Conservation (phyloP, 37 sponge, comb jelly and placozoan species). For the Cliona cf. orientalis region DNA sequence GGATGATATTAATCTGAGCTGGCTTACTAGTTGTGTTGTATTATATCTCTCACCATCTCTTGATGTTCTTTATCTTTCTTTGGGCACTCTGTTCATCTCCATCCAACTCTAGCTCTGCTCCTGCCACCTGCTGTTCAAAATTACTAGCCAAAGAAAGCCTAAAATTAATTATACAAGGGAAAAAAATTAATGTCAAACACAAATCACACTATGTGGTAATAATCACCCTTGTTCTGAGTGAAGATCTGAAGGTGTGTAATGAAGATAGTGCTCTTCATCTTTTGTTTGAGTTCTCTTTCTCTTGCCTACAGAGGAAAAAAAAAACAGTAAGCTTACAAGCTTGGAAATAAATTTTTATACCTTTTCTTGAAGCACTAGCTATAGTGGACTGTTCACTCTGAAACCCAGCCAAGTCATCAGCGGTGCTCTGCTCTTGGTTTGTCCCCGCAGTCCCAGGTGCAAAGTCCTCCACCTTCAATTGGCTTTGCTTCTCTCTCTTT, state of each 20-base stretch:
- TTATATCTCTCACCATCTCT: constrained; percentile 17
- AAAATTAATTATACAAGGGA: too few relatives aligned
- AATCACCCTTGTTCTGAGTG: constrained; percentile 79
- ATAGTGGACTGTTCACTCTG: constrained; percentile 14
- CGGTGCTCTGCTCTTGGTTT: background rate
- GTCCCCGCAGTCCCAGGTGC: background rate
- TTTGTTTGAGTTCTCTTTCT: background rate
- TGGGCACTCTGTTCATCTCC: constrained; percentile 63
- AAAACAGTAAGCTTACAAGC: background rate
- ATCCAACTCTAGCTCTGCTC: constrained; percentile 72
- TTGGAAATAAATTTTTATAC: background rate
- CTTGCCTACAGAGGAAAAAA: background rate
- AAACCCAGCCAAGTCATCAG: constrained; percentile 1
- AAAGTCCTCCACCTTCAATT: background rate
- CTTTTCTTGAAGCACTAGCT: background rate
- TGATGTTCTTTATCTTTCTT: constrained; percentile 23
- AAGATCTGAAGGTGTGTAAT: constrained; percentile 53
- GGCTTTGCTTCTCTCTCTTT: constrained; percentile 19
- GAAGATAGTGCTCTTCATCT: constrained; percentile 59
- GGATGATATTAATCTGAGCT: background rate
- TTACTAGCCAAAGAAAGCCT: too few relatives aligned
- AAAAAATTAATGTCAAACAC: too few relatives aligned
- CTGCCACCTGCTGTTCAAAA: constrained; percentile 61
- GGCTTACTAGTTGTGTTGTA: background rate
- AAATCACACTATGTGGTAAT: background rate